Base-by-base conservation (phyloP, 2,888 invertebrate species). In the Troides helena region DNA sequence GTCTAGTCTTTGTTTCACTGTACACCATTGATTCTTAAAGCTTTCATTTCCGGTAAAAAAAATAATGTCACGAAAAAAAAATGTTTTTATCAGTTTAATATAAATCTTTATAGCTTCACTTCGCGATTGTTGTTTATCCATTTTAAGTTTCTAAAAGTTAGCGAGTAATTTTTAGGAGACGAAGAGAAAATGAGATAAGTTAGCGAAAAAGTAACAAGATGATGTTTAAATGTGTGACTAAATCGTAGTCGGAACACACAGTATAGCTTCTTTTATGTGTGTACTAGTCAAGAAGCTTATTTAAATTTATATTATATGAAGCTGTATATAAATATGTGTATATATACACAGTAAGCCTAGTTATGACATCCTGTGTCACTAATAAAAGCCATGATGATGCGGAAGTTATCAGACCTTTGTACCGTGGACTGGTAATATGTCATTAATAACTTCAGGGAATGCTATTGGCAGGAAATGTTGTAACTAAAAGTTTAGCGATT, bases 131-230 rank as follows among this genome's bases (percentile, higher is more conserved):
- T 85, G 75, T 81, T 82, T 86, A 87, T 90, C 82, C 77, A 78
- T 83, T 90, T 89, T 87, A 78, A 82, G 78, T 81, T 84, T 85
- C 78, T 80, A 80, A 80, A 80, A 81, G 84, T 79, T 81, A 76
- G 78, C 78, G 79, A 83, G 83, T 83, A 81, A 86, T 87, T 85
- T 21, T 85, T 85, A 83, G 84, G 86, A 85, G 82, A 83, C 85
- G 83, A 83, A 77, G 80, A 85, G 88, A 88, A 90, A 89, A 92
- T 89, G 89, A 90, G 86, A 81, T 90, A 91, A 90, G 90, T 90
- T 91, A 74, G 78, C 83, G 46, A 87, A 85, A 88, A 88, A 85
- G 79, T 85, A 86, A 74, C 78, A 79, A 50, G 18, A 50, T 50
- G 14, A 18, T 50, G 17, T 50, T 18, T 50, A 50, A 18, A 50